Percentiles rank a stretch among this genome's conserved stretches.
Evolutionary conservation across 2,797 vertebrate genomes (phyloP).

Genomic region (Hipposideros larvatus): DNA sequence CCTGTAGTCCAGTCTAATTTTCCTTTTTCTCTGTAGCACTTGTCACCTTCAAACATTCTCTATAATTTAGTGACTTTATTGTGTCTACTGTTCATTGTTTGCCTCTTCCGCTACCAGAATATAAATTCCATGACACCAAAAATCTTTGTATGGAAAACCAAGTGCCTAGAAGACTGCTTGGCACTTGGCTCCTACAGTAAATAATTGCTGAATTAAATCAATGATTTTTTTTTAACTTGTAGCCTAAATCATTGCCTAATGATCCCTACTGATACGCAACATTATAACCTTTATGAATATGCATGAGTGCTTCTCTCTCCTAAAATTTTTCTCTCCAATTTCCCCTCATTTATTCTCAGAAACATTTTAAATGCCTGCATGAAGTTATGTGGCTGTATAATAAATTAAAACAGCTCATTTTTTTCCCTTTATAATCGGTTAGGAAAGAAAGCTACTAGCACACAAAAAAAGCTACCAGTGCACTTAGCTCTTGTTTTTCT

Average conservation of each 20-base stretch:
- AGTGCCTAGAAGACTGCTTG: not conserved
- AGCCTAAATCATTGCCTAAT: not conserved
- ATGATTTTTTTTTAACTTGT: not conserved
- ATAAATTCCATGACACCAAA: not conserved
- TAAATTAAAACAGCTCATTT: slow-evolving; percentile 66
- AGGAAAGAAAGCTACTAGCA: slow-evolving; percentile 55
- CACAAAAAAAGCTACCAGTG: not conserved
- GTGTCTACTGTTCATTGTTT: not conserved
- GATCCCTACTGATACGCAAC: not conserved
- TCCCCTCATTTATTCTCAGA: slow-evolving; percentile 67
- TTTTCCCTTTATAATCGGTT: slow-evolving; percentile 63
- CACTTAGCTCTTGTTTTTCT: not conserved
- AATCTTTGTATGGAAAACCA: not conserved
- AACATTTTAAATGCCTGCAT: slow-evolving; percentile 68
- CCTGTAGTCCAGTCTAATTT: not conserved
- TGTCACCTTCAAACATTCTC: not conserved
- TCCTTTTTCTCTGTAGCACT: not conserved
- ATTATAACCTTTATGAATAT: slow-evolving; percentile 23
- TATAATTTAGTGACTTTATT: not conserved
- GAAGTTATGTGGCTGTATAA: slow-evolving; percentile 44
- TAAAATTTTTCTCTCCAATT: slow-evolving; percentile 72
- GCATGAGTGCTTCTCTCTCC: slow-evolving; percentile 68
- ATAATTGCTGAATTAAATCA: not conserved
- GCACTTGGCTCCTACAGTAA: not conserved
- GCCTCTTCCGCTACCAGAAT: not conserved